These are phyloP conservation scores for Actenoides hombroni DNA, from an alignment of 2,113 vertebrate species.

Conservation along the genomic window DNA sequence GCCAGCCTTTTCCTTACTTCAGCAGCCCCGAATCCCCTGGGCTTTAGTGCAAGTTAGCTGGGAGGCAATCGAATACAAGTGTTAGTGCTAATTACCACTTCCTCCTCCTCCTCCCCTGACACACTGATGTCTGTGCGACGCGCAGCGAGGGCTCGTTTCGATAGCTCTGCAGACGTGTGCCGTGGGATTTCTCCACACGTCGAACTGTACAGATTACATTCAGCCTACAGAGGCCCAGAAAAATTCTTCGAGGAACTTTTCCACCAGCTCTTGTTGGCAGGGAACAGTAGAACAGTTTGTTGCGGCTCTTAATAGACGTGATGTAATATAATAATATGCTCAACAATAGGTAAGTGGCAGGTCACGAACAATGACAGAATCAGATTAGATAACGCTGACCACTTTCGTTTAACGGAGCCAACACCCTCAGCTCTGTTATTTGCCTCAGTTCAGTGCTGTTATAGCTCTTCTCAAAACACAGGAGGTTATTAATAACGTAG, in stretches of 20 bases:
- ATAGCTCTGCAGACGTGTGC: background rate
- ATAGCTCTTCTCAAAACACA: background rate
- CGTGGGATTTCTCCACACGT: background rate
- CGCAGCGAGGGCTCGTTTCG: background rate
- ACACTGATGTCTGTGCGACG: fast-evolving
- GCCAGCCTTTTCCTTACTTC: background rate
- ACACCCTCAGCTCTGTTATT: background rate
- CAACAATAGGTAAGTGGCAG: slow-evolving; percentile 17
- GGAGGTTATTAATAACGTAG: background rate
- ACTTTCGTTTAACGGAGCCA: background rate
- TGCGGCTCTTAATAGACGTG: slow-evolving; percentile 9
- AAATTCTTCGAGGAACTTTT: background rate
- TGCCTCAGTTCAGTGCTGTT: background rate
- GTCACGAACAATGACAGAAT: background rate
- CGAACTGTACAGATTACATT: background rate
- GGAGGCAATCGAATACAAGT: background rate
- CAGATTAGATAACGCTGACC: slow-evolving; percentile 13
- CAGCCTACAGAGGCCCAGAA: background rate
- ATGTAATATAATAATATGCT: slow-evolving; percentile 3
- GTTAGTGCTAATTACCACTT: background rate
- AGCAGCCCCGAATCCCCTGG: background rate
- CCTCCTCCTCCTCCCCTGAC: background rate
- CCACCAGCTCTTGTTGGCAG: background rate
- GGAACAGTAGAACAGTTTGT: slow-evolving; percentile 22
- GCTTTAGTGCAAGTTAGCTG: background rate